Evolutionary conservation across 1,140 invertebrate genomes (phyloP), one percentile per base, ranked within the genome.

Genomic region (Micrasema minimum): DNA sequence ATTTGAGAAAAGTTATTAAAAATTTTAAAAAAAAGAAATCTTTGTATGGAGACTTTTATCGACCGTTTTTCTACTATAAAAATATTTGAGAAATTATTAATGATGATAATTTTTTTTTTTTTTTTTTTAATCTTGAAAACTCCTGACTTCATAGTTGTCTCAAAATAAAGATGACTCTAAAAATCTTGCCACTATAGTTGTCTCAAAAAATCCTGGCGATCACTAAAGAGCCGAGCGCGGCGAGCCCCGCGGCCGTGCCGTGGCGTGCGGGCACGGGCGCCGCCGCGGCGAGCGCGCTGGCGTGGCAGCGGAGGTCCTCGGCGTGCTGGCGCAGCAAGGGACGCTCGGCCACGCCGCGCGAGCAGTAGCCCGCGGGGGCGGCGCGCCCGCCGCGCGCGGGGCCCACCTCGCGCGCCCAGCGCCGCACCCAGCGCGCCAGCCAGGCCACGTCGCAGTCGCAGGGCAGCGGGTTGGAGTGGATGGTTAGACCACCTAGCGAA

Each of bases 391-490:
- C 84, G 45, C 86, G 85, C 23, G 81, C 82, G 45, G 86, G 85
- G 31, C 81, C 82, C 1, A 86, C 92, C 78, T 94, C 93, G 10
- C 92, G 82, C 3, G 92, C 85, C 93, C 94, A 96, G 31, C 94
- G 86, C 14, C 94, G 85, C 51, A 96, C 83, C 95, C 95, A 96
- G 50, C 93, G 87, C 0, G 93, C 93, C 26, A 96, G 85, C 94
- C 94, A 96, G 4, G 94, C 92, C 38, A 96, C 84, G 55, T 93
- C 92, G 78, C 95, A 96, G 74, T 95, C 93, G 76, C 95, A 96
- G 14, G 89, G 87, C 77, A 94, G 87, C 0, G 93, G 93, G 82
- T 96, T 96, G 43, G 92, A 91, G 5, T 92, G 89, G 69, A 96
- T 86, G 26, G 92, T 88, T 48, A 96, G 82, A 11, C 94, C 94